Percentiles rank a stretch among this genome's conserved stretches.
phyloP scores from a whole-genome alignment of 64 coral and sea anemone species.

The Montipora sp. region DNA sequence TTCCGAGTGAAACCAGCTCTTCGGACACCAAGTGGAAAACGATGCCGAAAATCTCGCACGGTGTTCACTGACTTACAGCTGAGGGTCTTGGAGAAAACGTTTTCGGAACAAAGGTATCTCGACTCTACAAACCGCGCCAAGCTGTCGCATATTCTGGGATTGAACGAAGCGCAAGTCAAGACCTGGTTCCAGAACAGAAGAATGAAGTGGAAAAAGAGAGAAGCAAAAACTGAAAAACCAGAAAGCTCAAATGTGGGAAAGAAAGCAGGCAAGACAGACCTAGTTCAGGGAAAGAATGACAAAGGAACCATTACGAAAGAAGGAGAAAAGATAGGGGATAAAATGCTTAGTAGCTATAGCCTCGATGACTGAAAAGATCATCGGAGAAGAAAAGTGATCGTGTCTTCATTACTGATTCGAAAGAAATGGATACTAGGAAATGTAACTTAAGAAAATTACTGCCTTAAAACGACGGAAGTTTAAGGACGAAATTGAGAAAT shows the following conservation, averaged over 20 bases:
- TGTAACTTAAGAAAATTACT: conserved; percentile 12
- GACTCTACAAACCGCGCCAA: conserved; percentile 68
- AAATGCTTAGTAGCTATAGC: background rate
- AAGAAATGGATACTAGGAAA: conserved; percentile 15
- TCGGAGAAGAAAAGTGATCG: background rate
- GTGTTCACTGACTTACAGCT: conserved; percentile 77
- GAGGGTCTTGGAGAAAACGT: conserved; percentile 70
- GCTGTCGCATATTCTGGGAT: conserved; percentile 61
- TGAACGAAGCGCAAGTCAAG: conserved; percentile 79
- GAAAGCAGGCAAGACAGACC: conserved; percentile 18
- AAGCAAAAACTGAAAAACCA: conserved; percentile 32
- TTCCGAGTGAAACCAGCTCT: conserved; percentile 70
- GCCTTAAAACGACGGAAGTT: conserved; percentile 14
- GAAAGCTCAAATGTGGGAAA: conserved; percentile 43
- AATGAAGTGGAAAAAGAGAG: conserved; percentile 81
- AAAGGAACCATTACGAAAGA: background rate
- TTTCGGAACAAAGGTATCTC: conserved; percentile 70
- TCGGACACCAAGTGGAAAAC: conserved; percentile 60
- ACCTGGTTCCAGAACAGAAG: conserved; percentile 79
- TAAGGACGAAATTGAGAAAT: conserved; percentile 2
- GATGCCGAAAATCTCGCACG: conserved; percentile 75
- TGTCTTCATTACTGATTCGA: background rate
- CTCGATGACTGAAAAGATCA: background rate
- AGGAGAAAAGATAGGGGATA: background rate
- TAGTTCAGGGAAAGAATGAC: background rate